phyloP scores from a whole-genome alignment of 2,888 invertebrate species.

The Isotomurus palustris region DNA sequence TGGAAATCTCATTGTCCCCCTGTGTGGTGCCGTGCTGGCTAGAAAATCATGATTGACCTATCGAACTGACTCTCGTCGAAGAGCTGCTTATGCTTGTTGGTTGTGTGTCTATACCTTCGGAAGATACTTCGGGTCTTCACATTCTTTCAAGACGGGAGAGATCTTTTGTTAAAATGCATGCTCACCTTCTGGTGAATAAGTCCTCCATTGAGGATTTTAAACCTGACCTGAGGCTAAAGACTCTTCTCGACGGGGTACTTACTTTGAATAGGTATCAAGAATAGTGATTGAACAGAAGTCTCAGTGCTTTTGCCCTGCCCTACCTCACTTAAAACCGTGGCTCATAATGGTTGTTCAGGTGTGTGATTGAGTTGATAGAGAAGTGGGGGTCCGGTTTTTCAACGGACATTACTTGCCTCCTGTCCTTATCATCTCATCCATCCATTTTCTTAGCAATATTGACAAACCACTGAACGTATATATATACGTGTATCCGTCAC shows the following conservation, averaged over 20 bases:
- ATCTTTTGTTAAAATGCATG: not conserved
- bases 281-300: slow-evolving; percentile 12
- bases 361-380: slow-evolving; percentile 28
- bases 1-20: no score
- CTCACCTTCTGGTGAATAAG: not conserved
- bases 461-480: no score
- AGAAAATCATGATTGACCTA: no score
- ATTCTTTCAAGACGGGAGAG: no score
- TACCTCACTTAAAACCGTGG: slow-evolving; percentile 26
- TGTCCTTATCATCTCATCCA: no score
- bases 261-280: slow-evolving; percentile 15
- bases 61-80: no score
- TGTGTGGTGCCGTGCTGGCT: not conserved
- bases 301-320: slow-evolving; percentile 23
- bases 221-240: slow-evolving; percentile 29
- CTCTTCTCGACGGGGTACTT: slow-evolving; percentile 37
- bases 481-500: no score
- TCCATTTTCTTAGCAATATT: no score
- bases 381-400: slow-evolving; percentile 2
- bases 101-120: no score
- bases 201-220: slow-evolving; percentile 33
- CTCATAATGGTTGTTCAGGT: slow-evolving; percentile 21
- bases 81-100: no score
- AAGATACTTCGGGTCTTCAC: no score
- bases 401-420: not conserved